Evolutionary conservation across 2,888 invertebrate species (phyloP), one percentile per base, ranked within the genome.

Genomic region (Zonitis immaculata): DNA sequence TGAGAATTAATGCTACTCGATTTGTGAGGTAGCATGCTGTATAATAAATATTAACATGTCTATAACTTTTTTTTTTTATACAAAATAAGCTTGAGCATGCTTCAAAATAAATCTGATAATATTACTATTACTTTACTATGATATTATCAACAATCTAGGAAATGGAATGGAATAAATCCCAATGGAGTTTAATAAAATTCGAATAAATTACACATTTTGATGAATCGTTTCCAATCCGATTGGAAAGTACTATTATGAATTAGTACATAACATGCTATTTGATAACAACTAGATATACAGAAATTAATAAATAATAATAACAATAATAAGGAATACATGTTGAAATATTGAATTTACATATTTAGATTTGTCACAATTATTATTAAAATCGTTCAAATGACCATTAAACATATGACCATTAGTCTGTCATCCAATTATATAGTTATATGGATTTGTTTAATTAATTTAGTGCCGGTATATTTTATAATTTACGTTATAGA

Each of bases 381-480:
- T 18, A 6, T 39, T 39, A 5, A 18, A 11, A 4, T n/a, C 18
- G 6, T n/a, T 20, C 3, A 50, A 54, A 54, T 47, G 51, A 45
- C 25, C 47, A 44, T 47, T 51, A 47, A 47, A 50, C 18, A 22
- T n/a, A 16, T 27, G 51, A 42, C 50, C 47, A 44, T 42, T n/a
- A 16, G 12, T 47, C 27, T 43, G 30, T 54, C 44, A 42, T n/a
- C 44, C 35, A 54, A 54, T 54, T n/a, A n/a, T n/a, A n/a, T 54
- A 48, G 51, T 54, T n/a, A n/a, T n/a, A n/a, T 39, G 51, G 54
- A 51, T 44, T 51, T 51, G 54, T 22, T 54, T 54, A 54, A 54
- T 54, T 47, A 51, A 51, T 27, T 45, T 25, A 18, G 28, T 9
- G 6, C 16, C 27, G 48, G 45, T 49, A 46, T 42, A 53, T 42